phyloP scores from a whole-genome alignment of 2,797 vertebrate species.

The Channallabes apus region DNA sequence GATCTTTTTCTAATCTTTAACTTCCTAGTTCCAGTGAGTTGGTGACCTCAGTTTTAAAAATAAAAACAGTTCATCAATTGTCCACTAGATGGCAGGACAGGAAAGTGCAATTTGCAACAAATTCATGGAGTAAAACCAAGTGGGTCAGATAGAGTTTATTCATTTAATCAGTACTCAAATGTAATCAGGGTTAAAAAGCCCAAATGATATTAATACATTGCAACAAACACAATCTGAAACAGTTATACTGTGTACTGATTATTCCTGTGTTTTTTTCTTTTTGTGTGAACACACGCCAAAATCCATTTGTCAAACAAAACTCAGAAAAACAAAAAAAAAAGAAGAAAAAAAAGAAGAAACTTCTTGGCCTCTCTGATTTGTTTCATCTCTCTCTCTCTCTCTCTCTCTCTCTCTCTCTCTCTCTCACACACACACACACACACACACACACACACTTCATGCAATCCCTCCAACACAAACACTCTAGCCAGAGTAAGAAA shows the following conservation, averaged over 20 bases:
- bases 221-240: constrained; percentile 58
- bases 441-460: constrained; percentile 19
- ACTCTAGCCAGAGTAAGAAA: constrained; percentile 35
- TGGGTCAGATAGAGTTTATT: constrained; percentile 28
- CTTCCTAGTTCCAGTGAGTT: not conserved
- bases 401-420: constrained; percentile 9
- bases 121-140: not conserved
- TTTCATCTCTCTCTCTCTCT: no score
- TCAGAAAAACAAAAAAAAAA: constrained; percentile 13
- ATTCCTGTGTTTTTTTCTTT: constrained; percentile 20
- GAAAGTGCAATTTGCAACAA: constrained; percentile 12
- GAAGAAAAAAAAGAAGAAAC: constrained; percentile 25
- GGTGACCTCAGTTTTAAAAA: not conserved
- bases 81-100: constrained; percentile 55
- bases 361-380: constrained; percentile 29
- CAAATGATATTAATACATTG: constrained; percentile 62
- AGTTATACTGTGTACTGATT: constrained; percentile 39
- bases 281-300: constrained; percentile 34
- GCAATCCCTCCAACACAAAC: constrained; percentile 44
- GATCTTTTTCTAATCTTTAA: not conserved
- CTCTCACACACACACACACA: constrained; percentile 24
- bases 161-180: constrained; percentile 53
- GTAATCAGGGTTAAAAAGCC: constrained; percentile 59
- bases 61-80: not conserved
- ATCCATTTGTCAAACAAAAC: constrained; percentile 36